Evolutionary conservation across 2,888 invertebrate species (phyloP), one percentile per base, ranked within the genome.

Genomic region (Heliconius ismenius): DNA sequence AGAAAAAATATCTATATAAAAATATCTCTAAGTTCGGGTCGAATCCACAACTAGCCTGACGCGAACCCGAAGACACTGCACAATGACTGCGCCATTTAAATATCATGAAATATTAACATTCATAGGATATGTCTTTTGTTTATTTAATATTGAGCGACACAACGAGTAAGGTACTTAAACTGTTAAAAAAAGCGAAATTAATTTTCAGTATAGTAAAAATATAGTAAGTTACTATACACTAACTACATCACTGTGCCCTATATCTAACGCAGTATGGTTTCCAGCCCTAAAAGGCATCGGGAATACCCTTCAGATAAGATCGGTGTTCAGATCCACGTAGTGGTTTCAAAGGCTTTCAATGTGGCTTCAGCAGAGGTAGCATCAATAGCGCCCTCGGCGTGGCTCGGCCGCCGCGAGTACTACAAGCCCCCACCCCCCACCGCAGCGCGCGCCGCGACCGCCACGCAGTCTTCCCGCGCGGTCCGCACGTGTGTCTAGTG

Each of bases 401-500:
- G 83, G 81, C 77, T 86, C 86, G 91, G 89, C 82, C 81, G 83
- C 84, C 79, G 79, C 81, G 79, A 83, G 85, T 79, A 82, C 83
- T 82, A 81, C 79, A 83, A 86, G 86, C 88, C 84, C 91, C 90
- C 32, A 32, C 9, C 9, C 32, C 32, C 32, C 90, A 82, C 89
- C 86, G 89, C 88, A 85, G 85, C 88, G 86, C 87, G 86, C 87
- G 85, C 86, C 85, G 83, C 88, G 84, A 89, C 86, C 93, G 93
- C 93, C 93, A 94, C 93, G 93, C 93, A 94, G 93, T 94, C 93
- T 94, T 94, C 92, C 92, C 93, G 93, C 93, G 93, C 92, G 91
- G 87, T 81, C 87, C 91, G 90, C 93, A 93, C 93, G 93, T 93
- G 93, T 89, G 88, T 89, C 91, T 89, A 89, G 90, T 90, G 91